Evolutionary conservation across 2,888 invertebrate species (phyloP).

Genomic region (Stomorhina lunata): DNA sequence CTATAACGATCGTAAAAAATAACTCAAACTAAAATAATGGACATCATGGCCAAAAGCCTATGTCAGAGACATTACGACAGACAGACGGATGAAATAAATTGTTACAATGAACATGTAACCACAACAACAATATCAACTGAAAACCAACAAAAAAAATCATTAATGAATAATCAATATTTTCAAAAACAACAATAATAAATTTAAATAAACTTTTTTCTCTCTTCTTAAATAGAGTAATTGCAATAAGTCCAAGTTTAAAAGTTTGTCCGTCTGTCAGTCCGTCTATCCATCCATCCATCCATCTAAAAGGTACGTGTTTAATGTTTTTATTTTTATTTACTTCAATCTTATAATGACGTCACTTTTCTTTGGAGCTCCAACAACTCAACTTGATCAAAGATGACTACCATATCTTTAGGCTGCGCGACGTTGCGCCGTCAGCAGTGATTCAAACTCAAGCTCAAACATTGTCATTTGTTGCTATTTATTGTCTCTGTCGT

Average conservation of each 20-base stretch:
- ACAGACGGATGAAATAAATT: not conserved
- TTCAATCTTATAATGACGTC: conserved; percentile 54
- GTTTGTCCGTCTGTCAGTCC: not conserved
- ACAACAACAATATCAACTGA: not conserved
- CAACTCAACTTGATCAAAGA: conserved; percentile 16
- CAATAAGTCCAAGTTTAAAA: not conserved
- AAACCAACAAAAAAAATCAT: not conserved
- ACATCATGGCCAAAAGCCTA: conserved; percentile 61
- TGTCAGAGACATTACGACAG: conserved; percentile 4
- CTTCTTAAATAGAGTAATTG: conserved; percentile 12
- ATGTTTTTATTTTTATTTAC: conserved; percentile 29
- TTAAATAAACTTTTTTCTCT: not conserved
- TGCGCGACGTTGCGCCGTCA: not conserved
- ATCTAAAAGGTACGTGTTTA: not conserved
- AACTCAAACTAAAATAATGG: conserved; percentile 35
- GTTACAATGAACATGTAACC: not conserved
- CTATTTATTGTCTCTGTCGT: conserved; percentile 6
- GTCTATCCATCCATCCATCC: too few species aligned
- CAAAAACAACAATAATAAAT: not conserved
- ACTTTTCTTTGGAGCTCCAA: conserved; percentile 24
- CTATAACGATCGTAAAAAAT: conserved; percentile 7
- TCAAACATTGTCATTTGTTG: conserved; percentile 17
- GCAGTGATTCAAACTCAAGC: conserved; percentile 53
- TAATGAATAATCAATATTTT: conserved; percentile 16
- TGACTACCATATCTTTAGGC: conserved; percentile 47